Conservation (phyloP, 1,140 invertebrate species). For the Drosophila pseudoobscura region DNA sequence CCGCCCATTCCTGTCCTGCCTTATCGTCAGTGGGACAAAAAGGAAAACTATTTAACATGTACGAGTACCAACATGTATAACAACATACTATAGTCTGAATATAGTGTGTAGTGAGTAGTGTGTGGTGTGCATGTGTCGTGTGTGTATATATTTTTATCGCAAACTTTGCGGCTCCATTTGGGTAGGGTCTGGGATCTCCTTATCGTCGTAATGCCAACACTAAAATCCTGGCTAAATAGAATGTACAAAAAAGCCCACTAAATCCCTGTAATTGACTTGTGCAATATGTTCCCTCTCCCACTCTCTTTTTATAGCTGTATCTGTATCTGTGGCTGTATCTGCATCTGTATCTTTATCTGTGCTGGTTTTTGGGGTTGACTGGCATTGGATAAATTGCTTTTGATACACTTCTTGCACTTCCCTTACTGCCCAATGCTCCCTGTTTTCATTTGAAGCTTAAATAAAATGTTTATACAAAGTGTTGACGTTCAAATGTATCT, state of each 20-base stretch:
- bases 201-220: conserved; percentile 43
- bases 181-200: conserved; percentile 12
- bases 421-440: conserved; percentile 8
- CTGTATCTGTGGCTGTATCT: conserved; percentile 14
- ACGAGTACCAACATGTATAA: neutral
- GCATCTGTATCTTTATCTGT: conserved; percentile 32
- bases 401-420: conserved; percentile 17
- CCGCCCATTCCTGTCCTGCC: neutral
- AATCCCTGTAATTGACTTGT: conserved; percentile 77
- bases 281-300: conserved; percentile 50
- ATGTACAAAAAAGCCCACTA: conserved; percentile 54
- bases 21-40: conserved; percentile 19
- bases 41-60: conserved; percentile 69
- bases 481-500: conserved; percentile 17
- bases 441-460: conserved; percentile 42
- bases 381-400: conserved; percentile 36
- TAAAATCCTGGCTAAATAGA: conserved; percentile 69
- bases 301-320: conserved; percentile 16
- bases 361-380: conserved; percentile 37
- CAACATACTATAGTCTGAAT: too few relatives aligned
- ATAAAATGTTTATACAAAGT: conserved; percentile 31
- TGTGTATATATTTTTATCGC: conserved; percentile 67
- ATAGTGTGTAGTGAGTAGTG: conserved; percentile 1
- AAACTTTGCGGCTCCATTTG: conserved; percentile 66
- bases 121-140: conserved; percentile 1